phyloP scores from a whole-genome alignment of 2,113 vertebrate species.

The Paratilapia polleni region DNA sequence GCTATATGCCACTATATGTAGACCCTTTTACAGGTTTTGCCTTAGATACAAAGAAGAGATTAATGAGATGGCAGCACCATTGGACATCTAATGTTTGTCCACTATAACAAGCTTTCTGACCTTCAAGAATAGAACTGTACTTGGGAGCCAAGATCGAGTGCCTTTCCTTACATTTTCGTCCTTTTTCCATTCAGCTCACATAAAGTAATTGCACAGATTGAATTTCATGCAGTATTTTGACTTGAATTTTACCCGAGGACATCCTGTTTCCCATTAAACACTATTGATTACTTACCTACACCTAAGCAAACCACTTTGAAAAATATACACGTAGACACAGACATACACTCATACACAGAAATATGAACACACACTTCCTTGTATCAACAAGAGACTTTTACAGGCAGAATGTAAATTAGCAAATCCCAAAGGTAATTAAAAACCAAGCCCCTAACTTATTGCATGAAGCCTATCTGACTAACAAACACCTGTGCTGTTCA shows the following conservation, averaged over 20 bases:
- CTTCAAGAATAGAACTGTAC: conserved; percentile 63
- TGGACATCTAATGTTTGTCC: conserved; percentile 51
- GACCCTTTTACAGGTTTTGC: conserved; percentile 18
- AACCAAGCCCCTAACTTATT: conserved; percentile 66
- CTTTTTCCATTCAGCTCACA: background rate
- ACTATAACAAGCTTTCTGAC: conserved; percentile 72
- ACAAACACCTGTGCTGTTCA: conserved; percentile 80
- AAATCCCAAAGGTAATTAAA: conserved; percentile 81
- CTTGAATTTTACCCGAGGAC: conserved; percentile 58
- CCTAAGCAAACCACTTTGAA: conserved; percentile 51
- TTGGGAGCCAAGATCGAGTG: conserved; percentile 26
- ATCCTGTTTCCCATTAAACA: conserved; percentile 61
- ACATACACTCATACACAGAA: conserved; percentile 22
- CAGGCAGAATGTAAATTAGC: conserved; percentile 64
- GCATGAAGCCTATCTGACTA: conserved; percentile 68
- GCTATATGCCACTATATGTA: background rate
- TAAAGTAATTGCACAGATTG: conserved; percentile 25
- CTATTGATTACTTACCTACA: conserved; percentile 59
- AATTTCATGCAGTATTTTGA: conserved; percentile 61
- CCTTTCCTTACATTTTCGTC: conserved; percentile 34
- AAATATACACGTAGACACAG: conserved; percentile 42
- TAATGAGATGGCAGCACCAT: conserved; percentile 51
- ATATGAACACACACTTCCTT: conserved; percentile 17
- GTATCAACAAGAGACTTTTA: conserved; percentile 56
- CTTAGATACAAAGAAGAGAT: conserved; percentile 43